phyloP scores from a whole-genome alignment of 2,113 vertebrate genomes.

The Poicephalus gulielmi region DNA sequence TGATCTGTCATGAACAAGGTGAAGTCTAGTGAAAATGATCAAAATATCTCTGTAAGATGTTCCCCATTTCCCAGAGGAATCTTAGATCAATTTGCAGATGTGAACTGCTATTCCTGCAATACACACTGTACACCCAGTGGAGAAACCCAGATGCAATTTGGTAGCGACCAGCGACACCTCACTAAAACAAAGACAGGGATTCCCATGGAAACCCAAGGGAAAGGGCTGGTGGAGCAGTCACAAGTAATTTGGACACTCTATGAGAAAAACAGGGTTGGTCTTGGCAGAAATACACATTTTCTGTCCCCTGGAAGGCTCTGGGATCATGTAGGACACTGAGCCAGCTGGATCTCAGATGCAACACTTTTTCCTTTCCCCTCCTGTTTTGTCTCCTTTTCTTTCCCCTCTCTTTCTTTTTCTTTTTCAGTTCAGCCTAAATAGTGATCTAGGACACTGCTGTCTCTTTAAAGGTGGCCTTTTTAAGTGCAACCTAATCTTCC shows the following conservation, averaged over 20 bases:
- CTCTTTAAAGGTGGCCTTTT: constrained; percentile 79
- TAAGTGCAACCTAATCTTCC: constrained; percentile 82
- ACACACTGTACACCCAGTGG: accelerated
- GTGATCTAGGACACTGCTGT: constrained; percentile 75
- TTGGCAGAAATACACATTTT: background rate
- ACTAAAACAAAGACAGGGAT: background rate
- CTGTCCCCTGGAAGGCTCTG: background rate
- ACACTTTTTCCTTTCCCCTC: background rate
- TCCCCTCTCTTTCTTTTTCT: background rate
- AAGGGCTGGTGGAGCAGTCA: background rate
- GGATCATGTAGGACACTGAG: background rate
- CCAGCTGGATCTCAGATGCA: background rate
- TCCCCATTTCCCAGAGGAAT: background rate
- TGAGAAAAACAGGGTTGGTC: background rate
- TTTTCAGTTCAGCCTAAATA: constrained; percentile 50
- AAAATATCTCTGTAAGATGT: background rate
- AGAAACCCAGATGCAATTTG: background rate
- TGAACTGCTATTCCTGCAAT: background rate
- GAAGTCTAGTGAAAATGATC: background rate
- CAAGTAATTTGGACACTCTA: background rate
- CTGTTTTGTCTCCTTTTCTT: constrained; percentile 26
- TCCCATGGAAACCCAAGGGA: background rate
- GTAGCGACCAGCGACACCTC: background rate
- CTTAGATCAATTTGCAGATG: background rate
- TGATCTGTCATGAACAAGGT: background rate